phyloP scores from a whole-genome alignment of 2,113 vertebrate species.

The Cercopithecus mona region DNA sequence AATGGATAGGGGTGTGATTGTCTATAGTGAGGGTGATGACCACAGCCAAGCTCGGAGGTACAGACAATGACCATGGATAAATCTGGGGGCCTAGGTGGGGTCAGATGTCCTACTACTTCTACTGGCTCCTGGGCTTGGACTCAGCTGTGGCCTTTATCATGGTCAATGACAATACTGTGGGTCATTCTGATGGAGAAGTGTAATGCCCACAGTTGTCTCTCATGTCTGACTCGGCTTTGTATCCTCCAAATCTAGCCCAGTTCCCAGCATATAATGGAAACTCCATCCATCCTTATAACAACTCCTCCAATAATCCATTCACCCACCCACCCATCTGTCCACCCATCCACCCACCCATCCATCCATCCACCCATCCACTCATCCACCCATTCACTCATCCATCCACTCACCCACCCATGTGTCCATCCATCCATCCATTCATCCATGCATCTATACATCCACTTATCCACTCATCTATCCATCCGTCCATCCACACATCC shows the following conservation, averaged over 20 bases:
- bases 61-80: background rate
- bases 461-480: background rate
- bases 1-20: accelerated
- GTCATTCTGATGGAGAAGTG: background rate
- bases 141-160: background rate
- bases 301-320: background rate
- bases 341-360: background rate
- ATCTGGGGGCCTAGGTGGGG: background rate
- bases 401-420: background rate
- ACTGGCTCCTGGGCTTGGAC: background rate
- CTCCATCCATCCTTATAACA: background rate
- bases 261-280: accelerated
- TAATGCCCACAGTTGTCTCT: background rate
- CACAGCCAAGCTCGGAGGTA: background rate
- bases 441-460: accelerated
- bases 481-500: background rate
- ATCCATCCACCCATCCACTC: too few relatives aligned
- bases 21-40: background rate
- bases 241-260: background rate
- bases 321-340: too few relatives aligned
- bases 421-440: too few relatives aligned
- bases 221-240: background rate
- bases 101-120: too few relatives aligned
- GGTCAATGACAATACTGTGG: accelerated
- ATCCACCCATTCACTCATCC: too few relatives aligned